These are phyloP conservation scores for Erpobdella octoculata DNA, from an alignment of 2,888 invertebrate genomes.

Conservation along the genomic window DNA sequence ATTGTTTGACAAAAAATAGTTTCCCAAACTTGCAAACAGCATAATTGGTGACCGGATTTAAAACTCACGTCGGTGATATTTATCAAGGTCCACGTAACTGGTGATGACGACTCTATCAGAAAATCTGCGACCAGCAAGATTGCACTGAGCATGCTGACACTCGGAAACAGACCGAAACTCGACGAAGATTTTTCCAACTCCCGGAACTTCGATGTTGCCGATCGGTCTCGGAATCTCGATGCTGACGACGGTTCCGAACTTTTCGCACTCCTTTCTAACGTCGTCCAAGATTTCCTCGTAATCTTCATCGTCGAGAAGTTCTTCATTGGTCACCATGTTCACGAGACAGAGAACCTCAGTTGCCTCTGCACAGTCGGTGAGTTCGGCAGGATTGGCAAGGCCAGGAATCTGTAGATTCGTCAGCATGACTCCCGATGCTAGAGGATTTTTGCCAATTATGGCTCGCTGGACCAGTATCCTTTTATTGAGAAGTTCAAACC, in stretches of 20 bases:
- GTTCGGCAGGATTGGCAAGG: conserved; percentile 66
- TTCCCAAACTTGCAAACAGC: too few relatives aligned
- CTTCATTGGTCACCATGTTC: conserved; percentile 94
- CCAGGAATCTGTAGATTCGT: conserved; percentile 92
- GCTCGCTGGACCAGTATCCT: conserved; percentile 94
- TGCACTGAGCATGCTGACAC: conserved; percentile 95
- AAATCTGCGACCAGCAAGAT: conserved; percentile 91
- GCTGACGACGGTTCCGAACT: conserved; percentile 87
- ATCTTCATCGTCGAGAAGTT: conserved; percentile 90
- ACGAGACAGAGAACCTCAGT: conserved; percentile 77
- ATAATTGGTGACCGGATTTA: too few relatives aligned
- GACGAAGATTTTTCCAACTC: conserved; percentile 96
- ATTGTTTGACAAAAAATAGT: too few relatives aligned
- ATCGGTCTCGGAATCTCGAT: conserved; percentile 94
- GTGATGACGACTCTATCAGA: conserved; percentile 96
- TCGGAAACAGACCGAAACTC: conserved; percentile 92
- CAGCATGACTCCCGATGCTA: conserved; percentile 58
- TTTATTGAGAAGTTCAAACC: conserved; percentile 97
- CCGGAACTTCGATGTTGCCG: conserved; percentile 89
- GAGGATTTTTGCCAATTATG: conserved; percentile 76
- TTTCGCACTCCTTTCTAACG: conserved; percentile 93
- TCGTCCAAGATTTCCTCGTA: conserved; percentile 96
- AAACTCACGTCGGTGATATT: conserved; percentile 93
- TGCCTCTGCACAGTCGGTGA: conserved; percentile 69
- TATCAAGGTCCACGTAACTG: conserved; percentile 94